Conservation (phyloP, 2,113 vertebrate genomes). For the Oncorhynchus gorbuscha region DNA sequence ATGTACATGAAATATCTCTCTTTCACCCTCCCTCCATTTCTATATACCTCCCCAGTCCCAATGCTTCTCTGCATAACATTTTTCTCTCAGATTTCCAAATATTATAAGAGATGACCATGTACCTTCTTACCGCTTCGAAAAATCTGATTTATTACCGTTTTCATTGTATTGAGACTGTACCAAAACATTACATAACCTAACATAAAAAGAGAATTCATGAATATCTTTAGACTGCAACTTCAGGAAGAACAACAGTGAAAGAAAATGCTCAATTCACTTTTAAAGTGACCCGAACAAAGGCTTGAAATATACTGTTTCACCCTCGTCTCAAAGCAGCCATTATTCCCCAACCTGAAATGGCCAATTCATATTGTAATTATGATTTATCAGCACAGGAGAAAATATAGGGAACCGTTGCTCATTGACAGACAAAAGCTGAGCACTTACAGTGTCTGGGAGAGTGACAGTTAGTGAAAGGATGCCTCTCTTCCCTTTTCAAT, state of each 20-base stretch:
- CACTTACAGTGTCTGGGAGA: constrained; percentile 37
- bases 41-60: constrained; percentile 14
- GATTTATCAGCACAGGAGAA: constrained; percentile 33
- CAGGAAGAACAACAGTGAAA: not conserved
- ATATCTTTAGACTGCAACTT: not conserved
- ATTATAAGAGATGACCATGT: not conserved
- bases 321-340: constrained; percentile 37
- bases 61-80: constrained; percentile 1
- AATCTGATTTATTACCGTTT: no score
- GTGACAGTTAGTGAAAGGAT: constrained; percentile 10
- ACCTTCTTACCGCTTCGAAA: not conserved
- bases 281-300: constrained; percentile 20
- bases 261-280: constrained; percentile 35
- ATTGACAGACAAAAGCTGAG: constrained; percentile 27
- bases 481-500: constrained; percentile 16
- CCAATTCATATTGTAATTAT: constrained; percentile 25
- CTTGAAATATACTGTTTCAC: constrained; percentile 42
- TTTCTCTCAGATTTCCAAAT: not conserved
- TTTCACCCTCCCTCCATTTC: constrained; percentile 23
- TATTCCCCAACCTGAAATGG: constrained; percentile 16
- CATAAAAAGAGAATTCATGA: no score
- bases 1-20: not conserved
- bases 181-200: not conserved
- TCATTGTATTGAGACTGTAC: no score
- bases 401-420: constrained; percentile 18